Evolutionary conservation across 2,113 vertebrate species (phyloP).

Genomic region (Scopus umbretta): DNA sequence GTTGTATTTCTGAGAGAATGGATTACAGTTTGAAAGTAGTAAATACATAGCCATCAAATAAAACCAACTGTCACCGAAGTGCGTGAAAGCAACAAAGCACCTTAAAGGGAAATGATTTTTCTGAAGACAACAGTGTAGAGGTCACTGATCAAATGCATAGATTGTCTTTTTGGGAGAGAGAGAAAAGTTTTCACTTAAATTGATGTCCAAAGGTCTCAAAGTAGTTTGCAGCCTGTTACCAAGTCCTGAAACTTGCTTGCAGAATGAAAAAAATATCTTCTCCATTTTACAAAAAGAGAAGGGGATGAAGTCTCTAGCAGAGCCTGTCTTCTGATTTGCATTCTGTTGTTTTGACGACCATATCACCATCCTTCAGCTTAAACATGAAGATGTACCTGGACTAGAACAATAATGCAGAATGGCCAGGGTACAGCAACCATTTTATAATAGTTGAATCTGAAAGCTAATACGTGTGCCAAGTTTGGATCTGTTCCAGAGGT

Average conservation of each 20-base stretch:
- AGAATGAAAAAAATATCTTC: background rate
- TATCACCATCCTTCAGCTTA: background rate
- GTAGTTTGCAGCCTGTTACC: background rate
- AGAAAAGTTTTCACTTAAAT: background rate
- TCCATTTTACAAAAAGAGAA: background rate
- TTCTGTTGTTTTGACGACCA: background rate
- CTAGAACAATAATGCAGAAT: background rate
- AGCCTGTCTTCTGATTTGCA: background rate
- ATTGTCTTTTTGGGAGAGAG: background rate
- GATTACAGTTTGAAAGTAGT: background rate
- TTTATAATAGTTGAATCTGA: background rate
- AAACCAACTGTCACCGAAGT: background rate
- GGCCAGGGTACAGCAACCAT: background rate
- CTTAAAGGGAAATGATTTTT: background rate
- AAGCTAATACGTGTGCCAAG: background rate
- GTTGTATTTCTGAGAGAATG: background rate
- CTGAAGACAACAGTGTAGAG: background rate
- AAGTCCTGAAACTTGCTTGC: background rate
- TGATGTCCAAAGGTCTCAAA: background rate
- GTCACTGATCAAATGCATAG: background rate
- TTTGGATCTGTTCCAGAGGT: background rate
- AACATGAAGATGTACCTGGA: background rate
- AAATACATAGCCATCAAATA: background rate
- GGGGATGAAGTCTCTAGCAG: background rate
- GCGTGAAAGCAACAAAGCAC: background rate